A percentile compares a stretch with the other conserved stretches of the same genome.
These are phyloP conservation scores for Pachyseris speciosa DNA, from an alignment of 64 coral and sea anemone genomes.

Conservation along the genomic window DNA sequence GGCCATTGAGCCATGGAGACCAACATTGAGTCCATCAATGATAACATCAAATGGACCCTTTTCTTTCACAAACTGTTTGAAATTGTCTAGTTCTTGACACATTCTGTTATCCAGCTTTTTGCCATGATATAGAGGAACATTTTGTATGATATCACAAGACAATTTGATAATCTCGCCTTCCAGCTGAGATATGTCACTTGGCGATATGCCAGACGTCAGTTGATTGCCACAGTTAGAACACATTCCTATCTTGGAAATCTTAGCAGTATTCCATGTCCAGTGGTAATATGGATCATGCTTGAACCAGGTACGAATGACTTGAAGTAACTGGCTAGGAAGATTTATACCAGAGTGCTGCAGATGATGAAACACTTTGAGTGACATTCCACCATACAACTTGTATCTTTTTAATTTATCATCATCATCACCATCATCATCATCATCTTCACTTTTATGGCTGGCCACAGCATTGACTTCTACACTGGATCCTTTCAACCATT, in stretches of 20 bases:
- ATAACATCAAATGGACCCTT: conserved; percentile 86
- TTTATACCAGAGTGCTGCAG: conserved; percentile 68
- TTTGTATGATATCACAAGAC: neutral
- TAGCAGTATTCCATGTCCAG: conserved; percentile 71
- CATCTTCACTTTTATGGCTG: neutral
- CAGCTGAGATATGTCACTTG: conserved; percentile 33
- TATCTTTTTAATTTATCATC: neutral
- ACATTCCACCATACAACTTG: conserved; percentile 7
- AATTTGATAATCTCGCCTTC: conserved; percentile 60
- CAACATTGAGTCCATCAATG: conserved; percentile 90
- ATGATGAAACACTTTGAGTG: conserved; percentile 60
- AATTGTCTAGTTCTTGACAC: conserved; percentile 13
- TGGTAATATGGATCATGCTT: conserved; percentile 43
- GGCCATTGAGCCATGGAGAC: conserved; percentile 30
- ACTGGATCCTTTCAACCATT: neutral
- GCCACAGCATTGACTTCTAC: neutral
- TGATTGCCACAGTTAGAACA: conserved; percentile 63
- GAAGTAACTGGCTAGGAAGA: conserved; percentile 32
- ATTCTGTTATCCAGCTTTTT: conserved; percentile 12
- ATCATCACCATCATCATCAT: neutral
- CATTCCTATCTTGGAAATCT: conserved; percentile 34
- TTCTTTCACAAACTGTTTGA: conserved; percentile 42
- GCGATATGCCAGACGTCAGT: conserved; percentile 33
- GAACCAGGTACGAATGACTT: conserved; percentile 53
- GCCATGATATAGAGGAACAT: neutral